phyloP scores from a whole-genome alignment of 2,113 vertebrate species.

The Chiloscyllium plagiosum region DNA sequence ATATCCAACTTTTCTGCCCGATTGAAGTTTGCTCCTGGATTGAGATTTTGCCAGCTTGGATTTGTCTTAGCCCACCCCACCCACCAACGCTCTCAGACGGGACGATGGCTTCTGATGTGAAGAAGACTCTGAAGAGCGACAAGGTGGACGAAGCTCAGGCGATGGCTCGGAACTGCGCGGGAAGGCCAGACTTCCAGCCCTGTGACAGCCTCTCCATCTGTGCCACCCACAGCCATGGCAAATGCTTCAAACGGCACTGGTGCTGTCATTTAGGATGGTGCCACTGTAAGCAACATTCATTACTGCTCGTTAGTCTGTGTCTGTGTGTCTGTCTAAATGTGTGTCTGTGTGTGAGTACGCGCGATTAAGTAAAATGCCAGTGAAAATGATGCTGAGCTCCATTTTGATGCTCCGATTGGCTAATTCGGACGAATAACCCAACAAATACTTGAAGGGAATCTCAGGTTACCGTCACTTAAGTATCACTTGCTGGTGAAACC shows the following conservation, averaged over 20 bases:
- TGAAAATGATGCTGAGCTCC: background rate
- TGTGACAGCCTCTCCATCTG: conserved; percentile 95
- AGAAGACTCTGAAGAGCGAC: conserved; percentile 70
- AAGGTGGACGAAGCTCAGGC: conserved; percentile 93
- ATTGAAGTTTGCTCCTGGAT: background rate
- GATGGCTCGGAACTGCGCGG: conserved; percentile 88
- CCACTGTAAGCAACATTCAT: conserved; percentile 81
- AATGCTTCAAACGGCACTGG: conserved; percentile 98
- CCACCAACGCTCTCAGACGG: background rate
- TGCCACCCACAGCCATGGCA: conserved; percentile 95
- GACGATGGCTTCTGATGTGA: conserved; percentile 64
- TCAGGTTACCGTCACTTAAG: background rate
- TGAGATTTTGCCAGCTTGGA: background rate
- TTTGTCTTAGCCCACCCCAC: background rate
- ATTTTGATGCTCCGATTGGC: background rate
- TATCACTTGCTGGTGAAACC: background rate
- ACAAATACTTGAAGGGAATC: background rate
- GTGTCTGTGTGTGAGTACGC: background rate
- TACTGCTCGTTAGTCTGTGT: background rate
- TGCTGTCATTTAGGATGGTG: conserved; percentile 98
- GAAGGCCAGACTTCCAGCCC: conserved; percentile 94
- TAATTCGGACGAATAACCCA: background rate
- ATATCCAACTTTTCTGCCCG: background rate
- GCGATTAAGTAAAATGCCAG: background rate
- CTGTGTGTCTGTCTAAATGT: too few species aligned